Base-by-base conservation (phyloP, 23 tunicate species). In the Halocynthia roretzi region DNA sequence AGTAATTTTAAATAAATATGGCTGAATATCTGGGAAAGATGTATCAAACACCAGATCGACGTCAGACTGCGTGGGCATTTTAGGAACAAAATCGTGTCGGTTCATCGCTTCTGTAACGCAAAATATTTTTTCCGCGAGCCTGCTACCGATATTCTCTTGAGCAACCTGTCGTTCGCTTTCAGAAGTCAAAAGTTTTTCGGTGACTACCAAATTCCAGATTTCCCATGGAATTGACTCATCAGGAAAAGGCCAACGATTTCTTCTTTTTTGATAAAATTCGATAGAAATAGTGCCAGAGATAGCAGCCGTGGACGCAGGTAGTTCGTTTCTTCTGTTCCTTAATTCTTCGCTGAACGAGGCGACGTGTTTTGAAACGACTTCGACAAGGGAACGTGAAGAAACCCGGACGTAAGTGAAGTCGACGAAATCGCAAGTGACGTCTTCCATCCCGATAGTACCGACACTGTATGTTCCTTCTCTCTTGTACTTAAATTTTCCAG, bases 161-260 rank as follows among this genome's bases (percentile, higher is more conserved):
- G 77, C 84, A 7, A 82, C 52, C 15, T 67, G 76, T 5, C 84
- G 71, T 53, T 85, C 84, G 11, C 62, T 64, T 72, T 81, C 90
- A 6, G 80, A n/a, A 9, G 75, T 44, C 51, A 91, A 54, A 54
- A 72, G 61, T 65, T 84, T 76, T 71, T 85, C 90, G 5, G 85
- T 80, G 54, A 89, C 58, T 8, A 72, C 82, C 52, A 89, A 56
- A 61, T 89, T 89, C 98, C 98, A 92, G 40, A 86, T 82, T 67
- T 92, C 98, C 98, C 98, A 92, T 6, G 98, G 98, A 48, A 83
- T 82, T 15, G 76, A 78, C 51, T 82, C 96, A 18, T 89, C 93
- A 20, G 70, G 58, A 75, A 83, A 86, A 0, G 83, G 80, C 92
- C 92, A 92, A 7, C 75, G 67, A 67, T 75, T 70, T 53, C 80